Conservation (phyloP, 2,888 invertebrate genomes). For the Torymus auratus region DNA sequence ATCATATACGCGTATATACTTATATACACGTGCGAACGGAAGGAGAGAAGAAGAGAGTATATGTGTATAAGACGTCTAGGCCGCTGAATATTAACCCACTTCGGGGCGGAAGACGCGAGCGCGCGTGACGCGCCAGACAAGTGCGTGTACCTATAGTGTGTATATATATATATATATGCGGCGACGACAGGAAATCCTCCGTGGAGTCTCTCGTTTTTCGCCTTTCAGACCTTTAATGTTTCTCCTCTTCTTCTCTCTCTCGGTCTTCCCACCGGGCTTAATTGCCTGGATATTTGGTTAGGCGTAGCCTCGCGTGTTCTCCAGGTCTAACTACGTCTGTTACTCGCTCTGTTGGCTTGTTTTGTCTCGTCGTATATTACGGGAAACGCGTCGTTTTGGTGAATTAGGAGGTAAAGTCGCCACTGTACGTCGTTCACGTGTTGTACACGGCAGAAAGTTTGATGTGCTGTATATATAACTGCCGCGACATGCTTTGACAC, state of each 20-base stretch:
- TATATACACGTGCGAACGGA: neutral
- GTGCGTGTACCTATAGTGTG: slow-evolving; percentile 6
- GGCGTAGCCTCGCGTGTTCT: neutral
- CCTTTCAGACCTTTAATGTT: neutral
- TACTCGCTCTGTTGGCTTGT: slow-evolving; percentile 17
- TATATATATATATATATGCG: too few species aligned
- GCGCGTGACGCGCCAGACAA: slow-evolving; percentile 35
- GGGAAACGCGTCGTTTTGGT: neutral
- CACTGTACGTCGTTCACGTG: neutral
- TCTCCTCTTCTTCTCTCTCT: neutral
- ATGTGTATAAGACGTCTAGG: neutral
- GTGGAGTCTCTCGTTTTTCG: slow-evolving; percentile 10
- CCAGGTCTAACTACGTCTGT: neutral
- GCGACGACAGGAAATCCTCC: slow-evolving; percentile 26
- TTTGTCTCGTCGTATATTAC: slow-evolving; percentile 11
- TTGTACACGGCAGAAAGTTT: too few species aligned
- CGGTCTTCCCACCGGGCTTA: neutral
- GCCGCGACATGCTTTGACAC: too few species aligned
- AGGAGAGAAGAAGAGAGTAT: neutral
- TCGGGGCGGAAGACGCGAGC: slow-evolving; percentile 10
- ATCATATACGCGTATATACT: neutral
- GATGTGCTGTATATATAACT: too few species aligned
- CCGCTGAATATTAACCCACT: slow-evolving; percentile 47
- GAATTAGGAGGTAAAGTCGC: neutral
- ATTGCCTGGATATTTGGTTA: neutral